These are phyloP conservation scores for Arctia plantaginis DNA, from an alignment of 2,888 invertebrate genomes.

Conservation along the genomic window DNA sequence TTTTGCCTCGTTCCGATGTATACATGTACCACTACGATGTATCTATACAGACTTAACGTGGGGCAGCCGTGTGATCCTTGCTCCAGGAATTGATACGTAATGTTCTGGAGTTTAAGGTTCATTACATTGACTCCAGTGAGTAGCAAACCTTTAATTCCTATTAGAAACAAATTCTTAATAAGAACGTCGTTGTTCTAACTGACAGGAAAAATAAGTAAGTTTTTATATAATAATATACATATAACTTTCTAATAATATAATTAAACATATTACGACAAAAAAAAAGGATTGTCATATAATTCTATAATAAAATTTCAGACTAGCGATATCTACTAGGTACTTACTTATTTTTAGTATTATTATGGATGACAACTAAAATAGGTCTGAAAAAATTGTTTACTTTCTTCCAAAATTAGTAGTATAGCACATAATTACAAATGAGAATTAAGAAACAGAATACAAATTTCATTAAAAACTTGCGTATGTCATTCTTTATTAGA, in stretches of 20 bases:
- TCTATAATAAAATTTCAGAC: background rate
- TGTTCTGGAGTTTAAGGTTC: constrained; percentile 43
- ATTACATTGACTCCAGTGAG: constrained; percentile 24
- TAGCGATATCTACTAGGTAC: too few relatives aligned
- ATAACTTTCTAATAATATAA: background rate
- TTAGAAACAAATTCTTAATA: constrained; percentile 56
- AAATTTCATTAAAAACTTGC: too few relatives aligned
- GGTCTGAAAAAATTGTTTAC: background rate
- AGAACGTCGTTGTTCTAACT: constrained; percentile 23
- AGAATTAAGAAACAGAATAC: too few relatives aligned
- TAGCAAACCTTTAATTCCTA: constrained; percentile 47
- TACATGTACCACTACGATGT: constrained; percentile 54
- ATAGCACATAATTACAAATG: too few relatives aligned
- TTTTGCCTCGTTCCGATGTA: constrained; percentile 60
- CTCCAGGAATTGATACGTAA: constrained; percentile 58
- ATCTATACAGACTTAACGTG: constrained; percentile 38
- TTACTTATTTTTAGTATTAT: background rate
- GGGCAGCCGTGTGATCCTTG: constrained; percentile 56
- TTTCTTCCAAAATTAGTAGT: background rate
- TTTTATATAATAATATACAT: constrained; percentile 5
- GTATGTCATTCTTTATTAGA: too few relatives aligned
- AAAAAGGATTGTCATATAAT: background rate
- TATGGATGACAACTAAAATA: too few relatives aligned
- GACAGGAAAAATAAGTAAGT: constrained; percentile 17
- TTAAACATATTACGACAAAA: background rate